phyloP scores from a whole-genome alignment of 2,113 vertebrate genomes.

The Alces alces region DNA sequence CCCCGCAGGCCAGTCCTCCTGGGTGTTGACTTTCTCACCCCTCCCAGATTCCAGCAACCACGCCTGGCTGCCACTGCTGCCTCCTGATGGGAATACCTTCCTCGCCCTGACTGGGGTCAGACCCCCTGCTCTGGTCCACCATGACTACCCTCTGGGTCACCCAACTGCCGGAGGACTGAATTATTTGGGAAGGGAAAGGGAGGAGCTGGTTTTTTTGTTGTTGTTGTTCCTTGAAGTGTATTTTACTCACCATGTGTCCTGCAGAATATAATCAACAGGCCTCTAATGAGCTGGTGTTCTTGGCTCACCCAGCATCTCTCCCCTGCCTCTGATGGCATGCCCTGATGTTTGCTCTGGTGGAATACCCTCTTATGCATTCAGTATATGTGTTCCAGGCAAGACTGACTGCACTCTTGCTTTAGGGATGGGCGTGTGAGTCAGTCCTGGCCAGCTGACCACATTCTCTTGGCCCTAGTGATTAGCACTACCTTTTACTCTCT shows the following conservation, averaged over 20 bases:
- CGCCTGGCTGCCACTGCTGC: not conserved
- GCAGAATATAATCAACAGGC: not conserved
- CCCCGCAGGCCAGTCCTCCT: not conserved
- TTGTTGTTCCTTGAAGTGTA: not conserved
- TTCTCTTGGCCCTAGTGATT: not conserved
- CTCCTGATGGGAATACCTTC: not conserved
- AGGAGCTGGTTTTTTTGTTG: not conserved
- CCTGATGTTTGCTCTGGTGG: not conserved
- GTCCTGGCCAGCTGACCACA: not conserved
- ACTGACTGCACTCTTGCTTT: not conserved
- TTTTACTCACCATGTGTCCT: not conserved
- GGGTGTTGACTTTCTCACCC: not conserved
- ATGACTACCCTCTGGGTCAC: not conserved
- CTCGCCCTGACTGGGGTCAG: not conserved
- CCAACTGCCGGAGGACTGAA: not conserved
- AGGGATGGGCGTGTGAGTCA: not conserved
- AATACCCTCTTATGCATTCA: not conserved
- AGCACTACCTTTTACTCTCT: not conserved
- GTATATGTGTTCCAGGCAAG: not conserved
- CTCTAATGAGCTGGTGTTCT: not conserved
- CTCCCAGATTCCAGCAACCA: not conserved
- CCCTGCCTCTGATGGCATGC: not conserved
- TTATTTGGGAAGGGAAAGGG: not conserved
- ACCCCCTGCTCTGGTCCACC: not conserved
- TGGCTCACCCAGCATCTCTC: not conserved